Conservation (phyloP, 1,140 invertebrate species). For the Oreohelix idahoensis region DNA sequence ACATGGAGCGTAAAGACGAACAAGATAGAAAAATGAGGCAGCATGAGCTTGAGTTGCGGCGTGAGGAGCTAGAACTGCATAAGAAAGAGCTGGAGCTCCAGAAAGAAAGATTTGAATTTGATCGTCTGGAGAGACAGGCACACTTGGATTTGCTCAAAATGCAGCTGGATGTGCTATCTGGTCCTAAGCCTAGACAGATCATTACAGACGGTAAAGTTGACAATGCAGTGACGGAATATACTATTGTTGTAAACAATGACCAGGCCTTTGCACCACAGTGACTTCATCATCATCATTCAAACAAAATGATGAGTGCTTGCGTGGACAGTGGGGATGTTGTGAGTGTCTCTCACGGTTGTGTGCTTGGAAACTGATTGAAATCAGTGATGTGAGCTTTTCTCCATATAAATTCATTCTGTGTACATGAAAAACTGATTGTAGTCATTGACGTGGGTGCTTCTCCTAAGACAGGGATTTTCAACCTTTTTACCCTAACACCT, state of each 20-base stretch:
- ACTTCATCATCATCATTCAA: neutral
- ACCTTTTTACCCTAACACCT: no score
- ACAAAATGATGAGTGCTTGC: no score
- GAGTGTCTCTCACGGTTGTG: no score
- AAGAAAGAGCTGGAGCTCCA: slow-evolving; percentile 37
- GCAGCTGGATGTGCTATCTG: slow-evolving; percentile 18
- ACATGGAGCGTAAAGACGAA: slow-evolving; percentile 33
- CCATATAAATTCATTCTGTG: no score
- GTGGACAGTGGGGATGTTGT: no score
- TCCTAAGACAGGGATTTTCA: no score
- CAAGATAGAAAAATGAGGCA: slow-evolving; percentile 14
- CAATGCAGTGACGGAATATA: slow-evolving; percentile 25
- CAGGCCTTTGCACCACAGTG: slow-evolving; percentile 21
- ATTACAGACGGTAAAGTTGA: slow-evolving; percentile 24
- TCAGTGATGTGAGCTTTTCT: no score
- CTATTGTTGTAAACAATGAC: slow-evolving; percentile 37
- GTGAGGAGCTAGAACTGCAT: slow-evolving; percentile 31
- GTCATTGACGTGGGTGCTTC: no score
- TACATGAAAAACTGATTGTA: no score
- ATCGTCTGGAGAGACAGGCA: slow-evolving; percentile 30
- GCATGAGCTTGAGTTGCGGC: slow-evolving; percentile 4
- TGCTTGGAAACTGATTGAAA: no score
- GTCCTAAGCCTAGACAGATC: neutral
- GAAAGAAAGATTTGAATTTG: slow-evolving; percentile 34
- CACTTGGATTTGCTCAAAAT: slow-evolving; percentile 35